Conservation (phyloP, 2,113 vertebrate species). For the Thunnus thynnus region DNA sequence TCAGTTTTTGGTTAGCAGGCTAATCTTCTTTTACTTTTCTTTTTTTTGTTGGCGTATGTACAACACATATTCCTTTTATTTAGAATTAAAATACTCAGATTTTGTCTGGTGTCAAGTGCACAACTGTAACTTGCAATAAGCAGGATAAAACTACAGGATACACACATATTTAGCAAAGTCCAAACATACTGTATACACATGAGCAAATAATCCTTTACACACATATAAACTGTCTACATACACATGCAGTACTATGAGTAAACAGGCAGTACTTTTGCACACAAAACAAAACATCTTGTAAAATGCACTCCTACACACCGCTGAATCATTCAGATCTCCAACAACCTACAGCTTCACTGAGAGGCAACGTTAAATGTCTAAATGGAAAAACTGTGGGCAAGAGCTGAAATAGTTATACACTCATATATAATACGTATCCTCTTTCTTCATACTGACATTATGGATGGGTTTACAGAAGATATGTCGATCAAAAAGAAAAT, state of each 20-base stretch:
- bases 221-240: background rate
- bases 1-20: background rate
- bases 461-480: background rate
- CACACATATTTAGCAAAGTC: background rate
- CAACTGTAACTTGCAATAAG: background rate
- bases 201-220: background rate
- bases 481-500: too few species aligned
- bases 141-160: background rate
- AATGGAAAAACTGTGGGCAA: background rate
- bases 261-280: background rate
- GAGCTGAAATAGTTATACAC: background rate
- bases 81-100: background rate
- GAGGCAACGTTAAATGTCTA: background rate
- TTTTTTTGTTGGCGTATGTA: background rate
- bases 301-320: background rate
- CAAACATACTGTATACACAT: background rate
- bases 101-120: background rate
- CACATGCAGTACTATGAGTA: background rate
- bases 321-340: background rate
- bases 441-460: background rate
- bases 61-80: background rate
- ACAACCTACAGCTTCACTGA: slow-evolving; percentile 14
- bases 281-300: background rate
- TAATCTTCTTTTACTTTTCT: background rate
- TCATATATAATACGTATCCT: background rate